These are phyloP conservation scores for Spilosoma lubricipeda DNA, from an alignment of 2,888 invertebrate species.

Conservation along the genomic window DNA sequence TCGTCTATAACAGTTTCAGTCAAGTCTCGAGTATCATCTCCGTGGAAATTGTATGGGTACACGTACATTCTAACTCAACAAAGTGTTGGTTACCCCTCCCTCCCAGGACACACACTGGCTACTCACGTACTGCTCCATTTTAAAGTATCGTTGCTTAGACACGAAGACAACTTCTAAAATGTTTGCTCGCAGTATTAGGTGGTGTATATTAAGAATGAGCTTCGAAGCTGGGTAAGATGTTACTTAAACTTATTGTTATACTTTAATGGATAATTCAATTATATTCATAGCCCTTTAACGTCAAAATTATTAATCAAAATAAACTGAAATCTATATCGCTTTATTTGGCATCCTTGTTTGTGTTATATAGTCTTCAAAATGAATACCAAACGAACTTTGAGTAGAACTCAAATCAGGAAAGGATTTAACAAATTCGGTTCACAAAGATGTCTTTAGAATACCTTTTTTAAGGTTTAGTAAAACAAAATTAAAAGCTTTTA, in stretches of 20 bases:
- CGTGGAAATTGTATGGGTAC: slow-evolving; percentile 4
- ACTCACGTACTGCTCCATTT: neutral
- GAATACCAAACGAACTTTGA: no score
- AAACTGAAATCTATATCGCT: no score
- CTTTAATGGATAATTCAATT: neutral
- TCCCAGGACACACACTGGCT: neutral
- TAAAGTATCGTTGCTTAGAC: neutral
- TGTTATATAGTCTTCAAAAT: no score
- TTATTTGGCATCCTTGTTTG: no score
- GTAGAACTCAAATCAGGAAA: no score
- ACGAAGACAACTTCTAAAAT: neutral
- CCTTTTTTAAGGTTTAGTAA: no score
- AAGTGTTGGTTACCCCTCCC: neutral
- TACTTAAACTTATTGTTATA: neutral
- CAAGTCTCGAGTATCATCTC: slow-evolving; percentile 9
- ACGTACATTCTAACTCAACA: neutral
- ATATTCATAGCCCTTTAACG: no score
- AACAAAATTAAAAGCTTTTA: no score
- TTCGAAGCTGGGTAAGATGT: neutral
- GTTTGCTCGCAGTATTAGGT: neutral
- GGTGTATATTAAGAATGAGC: neutral
- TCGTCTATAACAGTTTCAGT: slow-evolving; percentile 3
- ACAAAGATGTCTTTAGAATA: no score
- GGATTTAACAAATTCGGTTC: no score
- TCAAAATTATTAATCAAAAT: no score